These are phyloP conservation scores for Semaprochilodus insignis DNA, from an alignment of 2,797 vertebrate genomes.

Conservation along the genomic window DNA sequence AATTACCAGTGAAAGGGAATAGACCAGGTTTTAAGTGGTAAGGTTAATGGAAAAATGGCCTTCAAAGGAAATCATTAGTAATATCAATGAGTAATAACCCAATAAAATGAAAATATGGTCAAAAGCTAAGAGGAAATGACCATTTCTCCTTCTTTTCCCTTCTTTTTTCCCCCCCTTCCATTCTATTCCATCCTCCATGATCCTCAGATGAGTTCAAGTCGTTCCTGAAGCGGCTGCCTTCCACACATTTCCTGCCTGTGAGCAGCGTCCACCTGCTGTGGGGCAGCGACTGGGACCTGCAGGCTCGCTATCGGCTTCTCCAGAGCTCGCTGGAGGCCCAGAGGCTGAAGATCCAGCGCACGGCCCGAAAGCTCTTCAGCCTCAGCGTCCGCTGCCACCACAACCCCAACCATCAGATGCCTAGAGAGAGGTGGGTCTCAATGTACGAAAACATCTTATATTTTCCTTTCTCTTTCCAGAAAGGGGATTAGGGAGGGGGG, in stretches of 20 bases:
- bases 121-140: neutral
- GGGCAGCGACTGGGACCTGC: constrained; percentile 99
- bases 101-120: neutral
- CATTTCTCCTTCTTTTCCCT: neutral
- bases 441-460: constrained; percentile 24
- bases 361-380: constrained; percentile 96
- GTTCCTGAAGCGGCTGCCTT: constrained; percentile 96
- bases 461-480: neutral
- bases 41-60: too few relatives aligned
- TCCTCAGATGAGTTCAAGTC: constrained; percentile 96
- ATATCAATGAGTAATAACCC: neutral
- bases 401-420: constrained; percentile 98
- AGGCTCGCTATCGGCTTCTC: constrained; percentile 94
- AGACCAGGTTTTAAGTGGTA: too few relatives aligned
- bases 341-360: constrained; percentile 94
- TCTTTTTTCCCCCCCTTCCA: neutral
- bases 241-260: constrained; percentile 96
- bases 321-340: constrained; percentile 94
- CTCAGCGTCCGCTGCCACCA: constrained; percentile 98
- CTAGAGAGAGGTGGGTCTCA: constrained; percentile 91
- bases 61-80: neutral
- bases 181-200: constrained; percentile 9
- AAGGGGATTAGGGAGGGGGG: too few relatives aligned
- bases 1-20: too few relatives aligned
- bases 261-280: constrained; percentile 98